Conservation (phyloP, 2,888 invertebrate species). For the Penaeus monodon region DNA sequence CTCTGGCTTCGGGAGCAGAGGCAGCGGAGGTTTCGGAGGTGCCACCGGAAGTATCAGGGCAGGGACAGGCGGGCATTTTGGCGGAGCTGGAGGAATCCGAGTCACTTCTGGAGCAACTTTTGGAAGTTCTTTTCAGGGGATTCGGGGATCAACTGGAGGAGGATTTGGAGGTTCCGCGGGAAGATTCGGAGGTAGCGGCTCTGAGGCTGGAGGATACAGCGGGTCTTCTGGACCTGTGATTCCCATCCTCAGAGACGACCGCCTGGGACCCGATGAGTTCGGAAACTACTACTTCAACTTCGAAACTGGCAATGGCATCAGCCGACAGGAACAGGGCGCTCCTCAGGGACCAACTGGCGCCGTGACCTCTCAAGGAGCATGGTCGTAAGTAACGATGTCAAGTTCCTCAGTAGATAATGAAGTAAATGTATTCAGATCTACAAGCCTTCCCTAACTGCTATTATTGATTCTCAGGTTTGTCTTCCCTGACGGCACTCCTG, state of each 20-base stretch:
- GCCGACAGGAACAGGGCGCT: constrained; percentile 22
- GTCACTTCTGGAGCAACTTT: constrained; percentile 18
- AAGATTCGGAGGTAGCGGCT: constrained; percentile 4
- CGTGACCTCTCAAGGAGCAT: constrained; percentile 24
- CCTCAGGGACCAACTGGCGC: constrained; percentile 19
- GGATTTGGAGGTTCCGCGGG: constrained; percentile 30
- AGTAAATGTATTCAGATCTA: not conserved
- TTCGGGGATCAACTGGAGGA: constrained; percentile 23
- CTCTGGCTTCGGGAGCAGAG: too few species aligned
- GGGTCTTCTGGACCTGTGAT: constrained; percentile 30
- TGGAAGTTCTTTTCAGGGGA: constrained; percentile 25
- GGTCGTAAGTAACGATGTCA: not conserved
- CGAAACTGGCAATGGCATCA: constrained; percentile 30
- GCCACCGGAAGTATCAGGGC: too few species aligned
- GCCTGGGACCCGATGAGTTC: constrained; percentile 19
- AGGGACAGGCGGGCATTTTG: too few species aligned
- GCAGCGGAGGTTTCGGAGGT: too few species aligned
- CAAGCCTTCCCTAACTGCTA: not conserved
- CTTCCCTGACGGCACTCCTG: constrained; percentile 46
- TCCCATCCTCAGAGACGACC: constrained; percentile 31
- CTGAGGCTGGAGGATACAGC: constrained; percentile 18
- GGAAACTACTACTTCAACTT: constrained; percentile 27
- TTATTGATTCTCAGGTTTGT: constrained; percentile 24
- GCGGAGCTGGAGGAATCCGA: constrained; percentile 8
- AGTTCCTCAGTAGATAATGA: not conserved